Conservation (phyloP, 2,113 vertebrate genomes). For the Chaetops frenatus region DNA sequence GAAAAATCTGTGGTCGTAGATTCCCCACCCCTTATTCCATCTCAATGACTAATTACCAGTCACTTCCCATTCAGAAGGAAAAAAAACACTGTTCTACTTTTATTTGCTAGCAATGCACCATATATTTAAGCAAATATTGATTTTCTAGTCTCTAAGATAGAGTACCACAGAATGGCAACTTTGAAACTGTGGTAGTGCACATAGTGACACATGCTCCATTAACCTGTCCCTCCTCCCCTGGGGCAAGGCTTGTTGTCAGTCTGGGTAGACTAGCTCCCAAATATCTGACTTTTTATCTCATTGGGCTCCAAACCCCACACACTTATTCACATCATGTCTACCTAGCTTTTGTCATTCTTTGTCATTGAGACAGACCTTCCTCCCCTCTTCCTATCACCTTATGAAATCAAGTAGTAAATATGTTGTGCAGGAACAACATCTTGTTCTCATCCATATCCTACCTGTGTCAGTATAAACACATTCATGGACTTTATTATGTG, state of each 20-base stretch:
- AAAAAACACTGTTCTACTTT: not conserved
- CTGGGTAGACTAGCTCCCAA: not conserved
- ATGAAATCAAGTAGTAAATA: not conserved
- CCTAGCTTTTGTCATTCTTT: not conserved
- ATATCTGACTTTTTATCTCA: not conserved
- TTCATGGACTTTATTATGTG: not conserved
- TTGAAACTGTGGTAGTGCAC: not conserved
- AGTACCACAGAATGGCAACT: slow-evolving; percentile 10
- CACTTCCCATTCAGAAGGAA: not conserved
- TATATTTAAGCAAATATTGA: slow-evolving; percentile 59
- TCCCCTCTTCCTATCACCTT: not conserved
- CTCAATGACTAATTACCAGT: slow-evolving; percentile 29
- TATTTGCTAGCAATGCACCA: slow-evolving; percentile 31
- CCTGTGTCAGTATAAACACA: not conserved
- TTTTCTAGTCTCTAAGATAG: slow-evolving; percentile 41
- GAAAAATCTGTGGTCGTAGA: not conserved
- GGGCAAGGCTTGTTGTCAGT: not conserved
- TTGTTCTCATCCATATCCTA: not conserved
- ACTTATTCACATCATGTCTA: not conserved
- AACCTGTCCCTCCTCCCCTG: not conserved
- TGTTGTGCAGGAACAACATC: not conserved
- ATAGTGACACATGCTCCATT: not conserved
- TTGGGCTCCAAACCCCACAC: not conserved
- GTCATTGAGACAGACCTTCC: not conserved
- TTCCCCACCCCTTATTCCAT: not conserved